Evolutionary conservation across 2,888 invertebrate genomes (phyloP).

Genomic region (Leistus spinibarbis): DNA sequence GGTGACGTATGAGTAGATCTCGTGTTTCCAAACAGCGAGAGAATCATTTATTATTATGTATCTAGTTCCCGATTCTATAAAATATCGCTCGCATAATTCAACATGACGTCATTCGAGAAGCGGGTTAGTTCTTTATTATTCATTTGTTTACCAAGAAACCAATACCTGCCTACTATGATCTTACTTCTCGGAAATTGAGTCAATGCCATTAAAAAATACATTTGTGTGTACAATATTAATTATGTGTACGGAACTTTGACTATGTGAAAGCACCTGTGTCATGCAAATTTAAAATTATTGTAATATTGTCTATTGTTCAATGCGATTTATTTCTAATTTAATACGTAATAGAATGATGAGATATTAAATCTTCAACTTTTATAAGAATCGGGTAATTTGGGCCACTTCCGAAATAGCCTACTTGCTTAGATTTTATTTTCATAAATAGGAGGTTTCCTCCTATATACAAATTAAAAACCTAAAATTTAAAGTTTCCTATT

Average conservation of each 20-base stretch:
- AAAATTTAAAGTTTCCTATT: too few species aligned
- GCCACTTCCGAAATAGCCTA: too few species aligned
- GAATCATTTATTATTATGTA: neutral
- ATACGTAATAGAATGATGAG: too few species aligned
- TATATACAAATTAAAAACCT: too few species aligned
- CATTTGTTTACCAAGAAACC: constrained; percentile 8
- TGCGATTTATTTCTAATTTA: too few species aligned
- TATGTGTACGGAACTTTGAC: neutral
- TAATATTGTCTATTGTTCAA: too few species aligned
- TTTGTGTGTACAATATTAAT: neutral
- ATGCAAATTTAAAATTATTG: too few species aligned
- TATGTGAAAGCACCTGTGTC: too few species aligned
- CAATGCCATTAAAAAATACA: neutral
- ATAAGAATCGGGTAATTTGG: too few species aligned
- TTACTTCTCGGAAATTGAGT: constrained; percentile 19
- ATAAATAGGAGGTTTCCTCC: too few species aligned
- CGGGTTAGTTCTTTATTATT: neutral
- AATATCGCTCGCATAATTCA: neutral
- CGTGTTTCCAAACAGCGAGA: neutral
- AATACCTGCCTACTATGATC: constrained; percentile 15
- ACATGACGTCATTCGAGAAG: constrained; percentile 14
- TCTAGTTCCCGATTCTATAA: constrained; percentile 7
- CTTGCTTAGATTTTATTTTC: too few species aligned
- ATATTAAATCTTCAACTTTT: too few species aligned
- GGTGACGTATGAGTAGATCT: constrained; percentile 22